These are phyloP conservation scores for Nannoperca australis DNA, from an alignment of 2,797 vertebrate species.

Conservation along the genomic window DNA sequence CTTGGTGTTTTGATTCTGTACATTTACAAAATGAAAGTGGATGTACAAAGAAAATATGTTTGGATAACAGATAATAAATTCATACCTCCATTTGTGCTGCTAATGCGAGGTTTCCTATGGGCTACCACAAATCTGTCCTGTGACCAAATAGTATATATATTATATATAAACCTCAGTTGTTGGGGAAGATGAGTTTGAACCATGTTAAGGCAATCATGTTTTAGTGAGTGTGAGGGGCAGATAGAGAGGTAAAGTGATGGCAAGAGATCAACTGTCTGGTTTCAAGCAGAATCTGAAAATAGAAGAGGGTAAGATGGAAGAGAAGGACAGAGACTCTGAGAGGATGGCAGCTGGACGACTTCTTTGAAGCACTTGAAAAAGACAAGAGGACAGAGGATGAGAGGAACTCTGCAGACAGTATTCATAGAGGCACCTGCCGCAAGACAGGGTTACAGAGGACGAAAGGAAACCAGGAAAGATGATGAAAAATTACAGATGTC, in stretches of 20 bases:
- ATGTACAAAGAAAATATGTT: neutral
- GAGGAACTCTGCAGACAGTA: conserved; percentile 34
- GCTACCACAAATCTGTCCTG: neutral
- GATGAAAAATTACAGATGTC: conserved; percentile 2
- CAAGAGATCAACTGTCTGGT: conserved; percentile 44
- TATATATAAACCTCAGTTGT: neutral
- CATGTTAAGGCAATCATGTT: neutral
- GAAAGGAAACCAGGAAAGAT: conserved; percentile 5
- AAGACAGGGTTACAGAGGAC: conserved; percentile 9
- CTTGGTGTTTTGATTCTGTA: neutral
- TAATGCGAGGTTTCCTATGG: neutral
- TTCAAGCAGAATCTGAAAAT: conserved; percentile 61
- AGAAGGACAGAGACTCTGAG: conserved; percentile 30
- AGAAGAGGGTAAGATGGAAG: conserved; percentile 33
- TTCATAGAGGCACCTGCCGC: conserved; percentile 22
- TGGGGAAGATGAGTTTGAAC: neutral
- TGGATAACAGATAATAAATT: neutral
- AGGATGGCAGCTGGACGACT: conserved; percentile 47
- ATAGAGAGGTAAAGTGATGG: conserved; percentile 13
- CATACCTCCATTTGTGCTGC: neutral
- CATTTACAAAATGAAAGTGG: neutral
- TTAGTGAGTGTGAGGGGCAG: conserved; percentile 4
- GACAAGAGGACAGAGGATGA: conserved; percentile 46
- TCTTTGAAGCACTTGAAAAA: conserved; percentile 65
- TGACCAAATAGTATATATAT: neutral